Base-by-base conservation (phyloP, 2,888 invertebrate species). In the Acrocyrtus sp. region DNA sequence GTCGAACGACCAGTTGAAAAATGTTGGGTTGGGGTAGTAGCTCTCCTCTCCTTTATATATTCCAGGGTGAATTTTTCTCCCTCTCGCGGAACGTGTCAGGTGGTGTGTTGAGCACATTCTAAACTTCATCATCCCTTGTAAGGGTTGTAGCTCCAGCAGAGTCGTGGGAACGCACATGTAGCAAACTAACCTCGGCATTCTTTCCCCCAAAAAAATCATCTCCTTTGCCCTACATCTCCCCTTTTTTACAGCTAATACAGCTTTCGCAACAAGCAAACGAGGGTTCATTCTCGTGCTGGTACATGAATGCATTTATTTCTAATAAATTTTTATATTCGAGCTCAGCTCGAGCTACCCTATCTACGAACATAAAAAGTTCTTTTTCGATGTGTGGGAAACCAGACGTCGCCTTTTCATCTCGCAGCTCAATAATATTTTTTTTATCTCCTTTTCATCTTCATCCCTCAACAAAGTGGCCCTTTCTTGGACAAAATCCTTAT, bases 61-160 rank as follows among this genome's bases (percentile, higher is more conserved):
- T n/a, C 51, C 56, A 17, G 69, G 57, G 50, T n/a, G n/a, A n/a
- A n/a, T n/a, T n/a, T n/a, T n/a, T n/a, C 70, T 57, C 58, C 62
- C 54, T 60, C 50, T 50, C 56, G 74, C 62, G 76, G 78, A 76
- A 75, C 75, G 78, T 80, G 80, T 80, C 80, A 80, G 78, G 78
- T 80, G 80, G 80, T 80, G 77, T 77, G 80, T 78, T 78, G 53
- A 78, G 75, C 80, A 80, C 80, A 74, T 8, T 47, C 24, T 57
- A 12, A 27, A 10, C 41, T n/a, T 29, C 47, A 22, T 12, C 43
- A 19, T 41, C 24, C 56, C 41, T 47, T 12, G 47, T n/a, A 43
- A 61, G 48, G 48, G 45, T 57, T 51, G 67, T 58, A 66, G 43
- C 58, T 53, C 48, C 24, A 17, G 43, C 41, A 26, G 41, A 26